A percentile compares a stretch with the other conserved stretches of the same genome.
Evolutionary conservation across 2,113 vertebrate species (phyloP).

Genomic region (Coracopsis vasa): DNA sequence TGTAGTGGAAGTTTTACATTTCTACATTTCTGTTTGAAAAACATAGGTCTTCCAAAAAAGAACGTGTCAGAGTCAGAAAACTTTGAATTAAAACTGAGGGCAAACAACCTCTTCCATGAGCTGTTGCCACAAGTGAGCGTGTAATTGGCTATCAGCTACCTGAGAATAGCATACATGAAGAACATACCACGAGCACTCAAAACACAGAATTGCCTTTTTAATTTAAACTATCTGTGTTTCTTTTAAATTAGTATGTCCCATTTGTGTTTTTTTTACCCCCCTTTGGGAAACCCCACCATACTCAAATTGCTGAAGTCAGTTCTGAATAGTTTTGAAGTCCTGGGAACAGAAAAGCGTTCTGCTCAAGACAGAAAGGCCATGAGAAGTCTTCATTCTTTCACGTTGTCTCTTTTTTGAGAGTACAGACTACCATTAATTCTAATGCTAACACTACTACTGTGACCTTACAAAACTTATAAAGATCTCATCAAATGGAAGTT

Average conservation of each 20-base stretch:
- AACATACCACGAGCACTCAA: neutral
- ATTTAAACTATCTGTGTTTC: neutral
- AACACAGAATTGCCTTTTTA: neutral
- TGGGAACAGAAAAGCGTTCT: neutral
- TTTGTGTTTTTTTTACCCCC: rapidly evolving
- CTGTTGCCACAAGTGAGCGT: neutral
- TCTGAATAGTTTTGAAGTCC: neutral
- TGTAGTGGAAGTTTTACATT: neutral
- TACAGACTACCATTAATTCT: neutral
- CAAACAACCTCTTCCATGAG: neutral
- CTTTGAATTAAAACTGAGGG: neutral
- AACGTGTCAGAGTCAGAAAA: neutral
- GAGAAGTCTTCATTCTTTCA: neutral
- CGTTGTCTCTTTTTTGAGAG: neutral
- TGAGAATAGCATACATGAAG: neutral
- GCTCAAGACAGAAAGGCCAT: neutral
- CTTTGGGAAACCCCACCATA: neutral
- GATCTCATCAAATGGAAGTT: rapidly evolving
- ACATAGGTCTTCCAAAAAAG: neutral
- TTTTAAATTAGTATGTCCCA: neutral
- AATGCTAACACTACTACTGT: neutral
- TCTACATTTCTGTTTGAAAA: neutral
- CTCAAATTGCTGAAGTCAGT: neutral
- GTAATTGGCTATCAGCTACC: neutral
- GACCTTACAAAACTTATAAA: neutral